Conservation (phyloP, 2,797 vertebrate genomes). For the Valencia hispanica region DNA sequence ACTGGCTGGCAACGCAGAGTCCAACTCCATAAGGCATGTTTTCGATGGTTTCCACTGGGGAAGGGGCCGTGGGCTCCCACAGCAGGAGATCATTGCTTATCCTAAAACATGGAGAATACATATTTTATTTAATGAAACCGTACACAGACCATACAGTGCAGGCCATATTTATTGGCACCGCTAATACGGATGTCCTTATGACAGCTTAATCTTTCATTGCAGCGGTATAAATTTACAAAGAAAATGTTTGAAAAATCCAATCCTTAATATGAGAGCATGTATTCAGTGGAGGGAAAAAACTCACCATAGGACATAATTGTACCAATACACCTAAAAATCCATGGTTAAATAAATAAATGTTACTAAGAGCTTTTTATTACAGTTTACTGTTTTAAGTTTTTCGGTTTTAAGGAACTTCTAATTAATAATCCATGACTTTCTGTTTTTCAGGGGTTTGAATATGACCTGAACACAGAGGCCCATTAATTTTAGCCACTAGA, state of each 20-base stretch:
- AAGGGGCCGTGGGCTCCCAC: slow-evolving; percentile 98
- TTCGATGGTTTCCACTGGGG: slow-evolving; percentile 97
- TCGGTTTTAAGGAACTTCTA: not conserved
- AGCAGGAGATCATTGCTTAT: slow-evolving; percentile 97
- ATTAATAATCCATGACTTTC: not conserved
- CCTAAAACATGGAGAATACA: slow-evolving; percentile 73
- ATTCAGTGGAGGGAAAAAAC: not conserved
- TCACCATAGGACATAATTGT: no score
- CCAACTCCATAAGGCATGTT: slow-evolving; percentile 94
- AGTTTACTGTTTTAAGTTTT: not conserved
- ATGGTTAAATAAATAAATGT: not conserved
- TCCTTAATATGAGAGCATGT: not conserved
- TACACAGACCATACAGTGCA: not conserved
- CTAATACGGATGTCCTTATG: not conserved
- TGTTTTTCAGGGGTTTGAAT: not conserved
- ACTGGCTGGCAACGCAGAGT: slow-evolving; percentile 96
- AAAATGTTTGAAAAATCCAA: not conserved
- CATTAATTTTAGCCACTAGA: not conserved
- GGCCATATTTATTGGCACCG: not conserved
- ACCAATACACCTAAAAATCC: not conserved
- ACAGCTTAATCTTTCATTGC: not conserved
- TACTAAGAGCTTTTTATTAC: not conserved
- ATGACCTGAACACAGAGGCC: not conserved
- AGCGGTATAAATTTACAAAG: not conserved
- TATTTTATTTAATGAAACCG: not conserved